phyloP scores from a whole-genome alignment of 2,888 invertebrate species.

The Drosophila neonasuta region DNA sequence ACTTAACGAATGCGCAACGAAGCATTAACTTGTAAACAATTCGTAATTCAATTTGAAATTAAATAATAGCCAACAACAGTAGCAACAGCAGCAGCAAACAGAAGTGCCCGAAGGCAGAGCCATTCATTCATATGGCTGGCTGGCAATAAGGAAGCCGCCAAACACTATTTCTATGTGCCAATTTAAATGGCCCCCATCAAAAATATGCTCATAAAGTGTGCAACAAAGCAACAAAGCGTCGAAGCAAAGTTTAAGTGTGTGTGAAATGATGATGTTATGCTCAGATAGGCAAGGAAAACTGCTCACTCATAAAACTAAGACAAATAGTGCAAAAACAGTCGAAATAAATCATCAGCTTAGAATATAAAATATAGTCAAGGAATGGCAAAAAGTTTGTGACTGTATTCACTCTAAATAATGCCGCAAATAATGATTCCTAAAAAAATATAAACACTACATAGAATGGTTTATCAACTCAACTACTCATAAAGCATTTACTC shows the following conservation, averaged over 20 bases:
- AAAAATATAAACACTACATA: no score
- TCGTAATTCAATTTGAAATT: constrained; percentile 41
- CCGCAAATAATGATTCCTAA: no score
- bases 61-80: constrained; percentile 23
- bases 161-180: constrained; percentile 32
- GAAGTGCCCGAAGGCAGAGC: constrained; percentile 3
- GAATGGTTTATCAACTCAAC: no score
- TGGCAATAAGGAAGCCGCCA: constrained; percentile 54
- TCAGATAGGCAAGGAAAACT: constrained; percentile 16
- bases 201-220: constrained; percentile 17
- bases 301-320: not conserved
- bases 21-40: constrained; percentile 64
- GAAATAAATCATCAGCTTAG: not conserved
- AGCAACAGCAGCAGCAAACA: not conserved
- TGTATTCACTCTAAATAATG: no score
- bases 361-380: not conserved
- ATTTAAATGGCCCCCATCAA: constrained; percentile 39
- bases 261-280: constrained; percentile 36
- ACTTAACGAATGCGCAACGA: constrained; percentile 55
- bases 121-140: constrained; percentile 20
- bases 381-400: not conserved
- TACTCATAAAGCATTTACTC: no score
- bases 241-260: constrained; percentile 35
- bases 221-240: constrained; percentile 23
- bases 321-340: not conserved